Percentiles rank a stretch among this genome's conserved stretches.
Evolutionary conservation across 2,113 vertebrate genomes (phyloP).

Genomic region (Rhabdornis inornatus): DNA sequence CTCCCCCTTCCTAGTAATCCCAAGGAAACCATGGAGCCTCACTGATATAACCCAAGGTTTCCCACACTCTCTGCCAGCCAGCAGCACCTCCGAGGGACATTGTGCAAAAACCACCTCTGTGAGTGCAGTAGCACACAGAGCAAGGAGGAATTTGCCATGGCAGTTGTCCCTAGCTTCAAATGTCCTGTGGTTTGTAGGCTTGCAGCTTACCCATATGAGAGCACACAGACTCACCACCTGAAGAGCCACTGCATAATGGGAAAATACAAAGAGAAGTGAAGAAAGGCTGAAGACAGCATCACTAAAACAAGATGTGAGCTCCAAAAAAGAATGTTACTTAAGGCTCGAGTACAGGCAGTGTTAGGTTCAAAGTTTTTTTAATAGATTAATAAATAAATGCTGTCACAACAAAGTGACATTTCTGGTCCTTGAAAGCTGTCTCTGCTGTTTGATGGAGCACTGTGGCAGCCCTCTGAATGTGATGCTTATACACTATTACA

Average conservation of each 20-base stretch:
- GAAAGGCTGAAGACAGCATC: not conserved
- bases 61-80: not conserved
- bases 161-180: not conserved
- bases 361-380: not conserved
- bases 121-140: not conserved
- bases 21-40: not conserved
- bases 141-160: not conserved
- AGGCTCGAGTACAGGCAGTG: not conserved
- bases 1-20: not conserved
- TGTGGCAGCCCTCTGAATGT: not conserved
- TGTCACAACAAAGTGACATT: not conserved
- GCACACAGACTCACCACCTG: not conserved
- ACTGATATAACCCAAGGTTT: not conserved
- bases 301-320: not conserved
- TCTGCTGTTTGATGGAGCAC: not conserved
- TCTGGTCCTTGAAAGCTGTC: not conserved
- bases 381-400: not conserved
- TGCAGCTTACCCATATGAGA: not conserved
- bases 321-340: not conserved
- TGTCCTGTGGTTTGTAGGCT: not conserved
- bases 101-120: not conserved
- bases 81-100: not conserved
- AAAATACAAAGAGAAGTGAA: not conserved
- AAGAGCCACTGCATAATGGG: not conserved
- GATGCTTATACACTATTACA: accelerated